Evolutionary conservation across 2,113 vertebrate genomes (phyloP).

Genomic region (Cichladusa arquata): DNA sequence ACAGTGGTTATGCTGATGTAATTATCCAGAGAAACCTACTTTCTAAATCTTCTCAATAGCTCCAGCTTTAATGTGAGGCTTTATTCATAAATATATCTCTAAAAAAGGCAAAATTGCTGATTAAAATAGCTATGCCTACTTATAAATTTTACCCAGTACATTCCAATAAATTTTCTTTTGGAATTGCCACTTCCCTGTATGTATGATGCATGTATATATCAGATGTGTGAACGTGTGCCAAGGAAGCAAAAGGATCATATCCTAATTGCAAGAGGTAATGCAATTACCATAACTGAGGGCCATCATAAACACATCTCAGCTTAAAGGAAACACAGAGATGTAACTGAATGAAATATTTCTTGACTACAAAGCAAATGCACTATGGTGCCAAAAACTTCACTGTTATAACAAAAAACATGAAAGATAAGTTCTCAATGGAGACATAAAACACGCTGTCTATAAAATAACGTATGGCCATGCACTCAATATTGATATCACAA

Average conservation of each 20-base stretch:
- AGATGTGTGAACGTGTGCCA: background rate
- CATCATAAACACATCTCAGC: background rate
- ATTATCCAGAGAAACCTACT: background rate
- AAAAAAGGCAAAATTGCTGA: background rate
- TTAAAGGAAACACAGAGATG: background rate
- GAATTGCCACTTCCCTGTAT: background rate
- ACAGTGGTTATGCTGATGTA: background rate
- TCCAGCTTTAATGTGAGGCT: background rate
- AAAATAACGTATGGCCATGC: background rate
- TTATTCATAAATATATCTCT: background rate
- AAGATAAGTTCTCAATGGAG: background rate
- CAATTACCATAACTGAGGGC: background rate
- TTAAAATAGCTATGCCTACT: background rate
- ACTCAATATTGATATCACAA: background rate
- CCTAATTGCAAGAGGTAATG: background rate
- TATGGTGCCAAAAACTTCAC: background rate
- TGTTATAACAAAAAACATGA: background rate
- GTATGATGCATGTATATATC: background rate
- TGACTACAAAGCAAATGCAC: background rate
- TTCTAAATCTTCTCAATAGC: background rate
- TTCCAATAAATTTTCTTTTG: background rate
- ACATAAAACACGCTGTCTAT: background rate
- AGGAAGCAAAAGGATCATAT: background rate
- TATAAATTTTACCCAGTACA: background rate
- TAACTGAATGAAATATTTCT: background rate